phyloP scores from a whole-genome alignment of 2,113 vertebrate genomes.

The Montifringilla adamsi region DNA sequence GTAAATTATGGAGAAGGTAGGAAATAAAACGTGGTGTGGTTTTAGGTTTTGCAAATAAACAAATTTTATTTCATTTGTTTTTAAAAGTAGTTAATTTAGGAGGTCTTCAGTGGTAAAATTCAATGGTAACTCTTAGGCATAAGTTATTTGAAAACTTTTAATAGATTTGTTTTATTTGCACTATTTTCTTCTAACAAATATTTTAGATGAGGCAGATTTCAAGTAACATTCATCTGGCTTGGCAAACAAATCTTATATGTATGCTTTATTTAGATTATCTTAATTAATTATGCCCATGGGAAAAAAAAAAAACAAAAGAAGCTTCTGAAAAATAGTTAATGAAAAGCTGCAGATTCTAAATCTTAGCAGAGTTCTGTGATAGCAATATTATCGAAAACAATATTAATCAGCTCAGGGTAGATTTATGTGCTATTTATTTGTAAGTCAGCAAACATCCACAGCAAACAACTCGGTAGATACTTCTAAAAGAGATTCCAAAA shows the following conservation, averaged over 20 bases:
- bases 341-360: background rate
- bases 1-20: background rate
- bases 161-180: background rate
- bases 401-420: background rate
- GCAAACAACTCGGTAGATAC: background rate
- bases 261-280: background rate
- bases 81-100: background rate
- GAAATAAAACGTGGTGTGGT: background rate
- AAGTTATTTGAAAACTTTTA: background rate
- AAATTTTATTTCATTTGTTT: background rate
- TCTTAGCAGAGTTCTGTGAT: background rate
- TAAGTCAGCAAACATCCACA: background rate
- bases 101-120: background rate
- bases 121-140: background rate
- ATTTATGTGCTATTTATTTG: background rate
- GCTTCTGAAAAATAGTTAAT: background rate
- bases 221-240: background rate
- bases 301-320: background rate
- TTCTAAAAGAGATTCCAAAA: background rate
- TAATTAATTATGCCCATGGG: background rate
- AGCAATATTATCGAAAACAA: background rate
- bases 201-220: background rate
- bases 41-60: background rate
- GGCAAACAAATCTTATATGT: background rate
- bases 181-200: background rate